Conservation (phyloP, 2,797 vertebrate genomes). For the Ibycter americanus region DNA sequence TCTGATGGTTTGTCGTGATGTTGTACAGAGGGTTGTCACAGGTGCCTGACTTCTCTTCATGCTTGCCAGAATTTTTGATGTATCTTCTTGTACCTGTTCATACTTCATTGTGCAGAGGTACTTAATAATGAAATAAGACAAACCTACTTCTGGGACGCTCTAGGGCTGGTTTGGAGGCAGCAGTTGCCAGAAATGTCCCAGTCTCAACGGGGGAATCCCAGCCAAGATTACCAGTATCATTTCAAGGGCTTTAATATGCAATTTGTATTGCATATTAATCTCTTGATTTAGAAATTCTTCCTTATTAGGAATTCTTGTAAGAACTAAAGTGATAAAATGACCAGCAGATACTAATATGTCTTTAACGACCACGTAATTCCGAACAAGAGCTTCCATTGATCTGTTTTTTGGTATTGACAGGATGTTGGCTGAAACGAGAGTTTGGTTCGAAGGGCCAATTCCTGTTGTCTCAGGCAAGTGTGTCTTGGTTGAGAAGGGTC, state of each 20-base stretch:
- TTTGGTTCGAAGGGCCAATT: not conserved
- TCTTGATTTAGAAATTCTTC: not conserved
- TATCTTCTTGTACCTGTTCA: not conserved
- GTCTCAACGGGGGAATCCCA: not conserved
- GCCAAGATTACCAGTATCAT: not conserved
- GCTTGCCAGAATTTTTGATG: not conserved
- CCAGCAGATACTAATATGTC: not conserved
- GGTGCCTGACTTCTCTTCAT: not conserved
- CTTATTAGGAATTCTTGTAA: not conserved
- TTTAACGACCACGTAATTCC: not conserved
- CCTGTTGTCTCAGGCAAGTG: not conserved
- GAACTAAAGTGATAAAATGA: not conserved
- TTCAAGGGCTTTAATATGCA: not conserved
- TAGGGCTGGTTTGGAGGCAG: not conserved
- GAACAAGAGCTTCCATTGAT: not conserved
- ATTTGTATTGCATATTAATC: not conserved
- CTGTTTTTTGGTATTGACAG: not conserved
- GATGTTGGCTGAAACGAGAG: not conserved
- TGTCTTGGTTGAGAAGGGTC: not conserved
- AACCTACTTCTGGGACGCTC: not conserved
- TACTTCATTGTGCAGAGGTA: not conserved
- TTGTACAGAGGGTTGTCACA: not conserved
- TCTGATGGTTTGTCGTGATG: not conserved
- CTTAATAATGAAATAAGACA: not conserved
- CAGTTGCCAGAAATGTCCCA: not conserved